Base-by-base conservation (phyloP, 2,797 vertebrate species). In the Phalloptychus januarius region DNA sequence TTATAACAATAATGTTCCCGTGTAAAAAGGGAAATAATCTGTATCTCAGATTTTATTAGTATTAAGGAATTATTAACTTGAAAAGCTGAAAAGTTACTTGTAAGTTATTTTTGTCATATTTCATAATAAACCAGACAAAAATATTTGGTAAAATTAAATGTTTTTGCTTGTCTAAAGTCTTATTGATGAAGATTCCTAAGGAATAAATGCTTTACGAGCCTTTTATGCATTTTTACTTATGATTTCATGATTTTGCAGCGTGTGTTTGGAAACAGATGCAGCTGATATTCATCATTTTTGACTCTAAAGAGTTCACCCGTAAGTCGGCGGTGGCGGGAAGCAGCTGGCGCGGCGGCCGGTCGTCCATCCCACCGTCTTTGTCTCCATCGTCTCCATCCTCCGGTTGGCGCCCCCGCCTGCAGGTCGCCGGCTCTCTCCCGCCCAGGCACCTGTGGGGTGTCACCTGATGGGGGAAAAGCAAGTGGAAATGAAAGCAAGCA, bases 401-500 rank as follows among this genome's bases (percentile, higher is more conserved):
- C 71, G 15, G 1, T 81, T 79, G 88, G 82, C 78, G 78, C 87
- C 88, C 80, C 65, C 82, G 54, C 86, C 92, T 87, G 81, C 81
- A 81, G 93, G 92, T 88, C 84, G 88, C 71, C 77, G 88, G 88
- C 86, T 91, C 90, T 87, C 86, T 85, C 86, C 92, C 88, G 74
- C 90, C 85, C 56, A 81, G 91, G 92, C 95, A 96, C 95, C 94
- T 95, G 92, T 95, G 50, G 94, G 95, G 94, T 95, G 93, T 95
- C 94, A 95, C 95, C 95, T 95, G 95, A 95, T 83, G 87, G 87
- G 92, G 86, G 85, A 91, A 91, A 88, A 87, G 93, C 90, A 95
- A 95, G 92, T 91, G 89, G 90, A 94, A 94, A 93, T 94, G 94
- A 96, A 94, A 93, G 93, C 92, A 95, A 95, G 94, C 95, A 95